phyloP scores from a whole-genome alignment of 2,113 vertebrate species.

The Percina caprodes region DNA sequence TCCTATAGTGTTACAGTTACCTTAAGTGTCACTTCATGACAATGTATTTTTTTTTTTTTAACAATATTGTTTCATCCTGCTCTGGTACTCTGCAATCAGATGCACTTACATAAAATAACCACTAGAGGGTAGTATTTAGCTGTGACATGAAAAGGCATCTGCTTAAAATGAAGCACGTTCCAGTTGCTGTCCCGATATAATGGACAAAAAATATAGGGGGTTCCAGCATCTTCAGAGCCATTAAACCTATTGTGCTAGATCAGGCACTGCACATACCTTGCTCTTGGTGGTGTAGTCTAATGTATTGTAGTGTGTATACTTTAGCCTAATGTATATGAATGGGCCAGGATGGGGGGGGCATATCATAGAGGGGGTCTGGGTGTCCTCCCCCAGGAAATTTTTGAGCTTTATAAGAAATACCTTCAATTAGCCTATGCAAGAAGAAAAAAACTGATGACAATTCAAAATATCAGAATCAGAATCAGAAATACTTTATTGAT shows the following conservation, averaged over 20 bases:
- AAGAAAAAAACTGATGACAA: too few relatives aligned
- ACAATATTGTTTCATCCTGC: background rate
- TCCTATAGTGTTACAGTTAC: background rate
- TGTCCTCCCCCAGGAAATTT: too few relatives aligned
- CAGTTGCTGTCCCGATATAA: background rate
- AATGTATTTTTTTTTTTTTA: background rate
- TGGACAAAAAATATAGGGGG: background rate
- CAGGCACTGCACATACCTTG: background rate
- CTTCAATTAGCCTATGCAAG: too few relatives aligned
- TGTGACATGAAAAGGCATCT: background rate
- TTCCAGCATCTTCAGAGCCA: background rate
- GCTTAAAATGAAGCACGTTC: background rate
- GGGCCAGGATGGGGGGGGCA: too few relatives aligned
- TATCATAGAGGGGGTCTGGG: too few relatives aligned
- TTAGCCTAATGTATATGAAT: too few relatives aligned
- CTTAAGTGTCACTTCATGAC: background rate
- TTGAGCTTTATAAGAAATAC: too few relatives aligned
- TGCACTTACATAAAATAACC: slow-evolving; percentile 10
- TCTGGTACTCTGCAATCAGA: background rate
- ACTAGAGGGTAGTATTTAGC: slow-evolving; percentile 43
- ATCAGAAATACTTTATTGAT: too few relatives aligned
- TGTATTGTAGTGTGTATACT: too few relatives aligned
- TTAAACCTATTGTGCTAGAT: background rate
- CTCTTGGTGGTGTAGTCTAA: background rate
- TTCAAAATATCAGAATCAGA: too few relatives aligned